These are phyloP conservation scores for Caenorhabditis briggsae DNA, from an alignment of 1,140 invertebrate species.

Conservation along the genomic window DNA sequence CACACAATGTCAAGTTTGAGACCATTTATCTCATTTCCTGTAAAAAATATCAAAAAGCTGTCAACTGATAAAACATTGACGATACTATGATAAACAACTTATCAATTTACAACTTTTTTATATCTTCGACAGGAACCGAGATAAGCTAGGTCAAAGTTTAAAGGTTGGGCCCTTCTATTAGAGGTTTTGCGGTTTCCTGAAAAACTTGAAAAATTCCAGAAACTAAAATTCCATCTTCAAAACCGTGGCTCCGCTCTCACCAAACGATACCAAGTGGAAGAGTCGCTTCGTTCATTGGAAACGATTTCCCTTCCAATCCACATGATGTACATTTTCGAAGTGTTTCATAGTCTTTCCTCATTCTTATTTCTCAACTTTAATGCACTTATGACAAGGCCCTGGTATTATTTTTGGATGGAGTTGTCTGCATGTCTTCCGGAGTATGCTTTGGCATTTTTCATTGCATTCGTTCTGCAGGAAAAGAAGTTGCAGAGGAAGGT, in stretches of 20 bases:
- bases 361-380: constrained; percentile 26
- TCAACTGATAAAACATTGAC: no score
- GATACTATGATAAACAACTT: no score
- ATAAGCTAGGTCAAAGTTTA: no score
- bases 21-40: no score
- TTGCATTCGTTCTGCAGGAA: background rate
- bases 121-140: no score
- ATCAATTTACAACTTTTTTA: no score
- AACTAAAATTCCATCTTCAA: background rate
- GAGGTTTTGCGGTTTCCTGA: background rate
- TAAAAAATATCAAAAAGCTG: no score
- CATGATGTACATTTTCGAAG: constrained; percentile 30
- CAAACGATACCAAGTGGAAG: constrained; percentile 36
- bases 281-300: background rate
- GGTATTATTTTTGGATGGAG: constrained; percentile 28
- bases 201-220: background rate
- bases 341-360: background rate
- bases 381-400: background rate
- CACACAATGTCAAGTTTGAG: no score
- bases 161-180: no score
- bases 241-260: background rate
- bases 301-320: background rate
- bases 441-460: constrained; percentile 13
- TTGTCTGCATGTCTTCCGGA: background rate
- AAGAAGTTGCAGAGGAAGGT: constrained; percentile 21